These are phyloP conservation scores for Platalea minor DNA, from an alignment of 2,797 vertebrate genomes.

Conservation along the genomic window DNA sequence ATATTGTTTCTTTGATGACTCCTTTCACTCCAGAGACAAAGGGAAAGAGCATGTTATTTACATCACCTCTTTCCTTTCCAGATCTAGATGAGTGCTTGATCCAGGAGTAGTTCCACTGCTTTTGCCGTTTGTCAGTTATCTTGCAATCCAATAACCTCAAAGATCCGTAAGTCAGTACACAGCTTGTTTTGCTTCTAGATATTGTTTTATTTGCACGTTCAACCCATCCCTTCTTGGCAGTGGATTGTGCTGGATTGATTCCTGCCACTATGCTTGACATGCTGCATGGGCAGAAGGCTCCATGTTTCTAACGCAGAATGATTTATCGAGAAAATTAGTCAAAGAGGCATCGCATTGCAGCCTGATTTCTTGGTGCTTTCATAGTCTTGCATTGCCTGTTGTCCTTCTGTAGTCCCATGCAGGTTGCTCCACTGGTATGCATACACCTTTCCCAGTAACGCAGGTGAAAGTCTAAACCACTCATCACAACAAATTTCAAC, in stretches of 20 bases:
- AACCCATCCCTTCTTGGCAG: background rate
- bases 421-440: rapidly evolving
- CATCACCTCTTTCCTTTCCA: background rate
- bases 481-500: background rate
- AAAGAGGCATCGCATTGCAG: background rate
- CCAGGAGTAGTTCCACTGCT: background rate
- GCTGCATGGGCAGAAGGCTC: background rate
- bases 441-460: background rate
- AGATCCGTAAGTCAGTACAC: background rate
- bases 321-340: background rate
- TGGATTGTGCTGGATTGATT: background rate
- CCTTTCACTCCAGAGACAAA: background rate
- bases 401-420: background rate
- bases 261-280: background rate
- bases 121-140: background rate
- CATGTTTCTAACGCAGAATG: background rate
- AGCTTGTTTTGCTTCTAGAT: background rate
- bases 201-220: background rate
- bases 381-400: rapidly evolving
- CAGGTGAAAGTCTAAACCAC: background rate
- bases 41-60: rapidly evolving
- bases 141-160: background rate
- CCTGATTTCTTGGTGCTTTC: background rate
- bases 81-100: background rate
- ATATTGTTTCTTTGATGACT: background rate